A percentile compares a stretch with the other conserved stretches of the same genome.
Evolutionary conservation across 2,888 invertebrate species (phyloP).

Genomic region (Leucophenga montana): DNA sequence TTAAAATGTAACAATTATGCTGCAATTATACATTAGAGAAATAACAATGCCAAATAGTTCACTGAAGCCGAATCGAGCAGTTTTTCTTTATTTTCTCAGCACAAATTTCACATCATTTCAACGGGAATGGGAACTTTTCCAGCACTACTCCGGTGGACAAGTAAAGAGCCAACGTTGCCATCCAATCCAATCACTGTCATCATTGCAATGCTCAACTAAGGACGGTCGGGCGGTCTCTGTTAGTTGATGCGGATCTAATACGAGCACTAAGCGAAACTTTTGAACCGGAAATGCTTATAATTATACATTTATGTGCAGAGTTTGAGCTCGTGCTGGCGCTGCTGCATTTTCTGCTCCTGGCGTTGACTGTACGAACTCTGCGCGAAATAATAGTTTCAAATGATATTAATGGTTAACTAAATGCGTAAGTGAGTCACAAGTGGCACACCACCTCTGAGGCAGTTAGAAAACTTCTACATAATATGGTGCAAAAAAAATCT

Average conservation of each 20-base stretch:
- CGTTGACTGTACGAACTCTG: constrained; percentile 36
- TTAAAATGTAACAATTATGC: neutral
- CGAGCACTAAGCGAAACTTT: constrained; percentile 46
- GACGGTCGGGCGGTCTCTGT: no score
- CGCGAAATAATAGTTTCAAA: constrained; percentile 59
- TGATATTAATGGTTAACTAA: constrained; percentile 64
- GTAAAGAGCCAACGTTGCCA: no score
- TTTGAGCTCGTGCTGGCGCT: constrained; percentile 27
- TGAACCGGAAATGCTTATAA: constrained; percentile 59
- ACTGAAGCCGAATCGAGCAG: constrained; percentile 5
- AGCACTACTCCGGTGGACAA: no score
- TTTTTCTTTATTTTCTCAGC: neutral
- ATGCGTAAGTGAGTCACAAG: constrained; percentile 33
- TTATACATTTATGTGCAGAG: constrained; percentile 61
- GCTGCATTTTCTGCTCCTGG: constrained; percentile 26
- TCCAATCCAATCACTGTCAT: no score
- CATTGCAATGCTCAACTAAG: no score
- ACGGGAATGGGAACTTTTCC: neutral
- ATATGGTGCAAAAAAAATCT: no score
- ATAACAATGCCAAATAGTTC: constrained; percentile 14
- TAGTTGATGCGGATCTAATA: no score
- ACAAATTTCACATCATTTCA: constrained; percentile 7
- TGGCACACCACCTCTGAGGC: neutral
- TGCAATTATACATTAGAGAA: neutral
- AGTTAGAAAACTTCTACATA: neutral